Evolutionary conservation across 2,888 invertebrate genomes (phyloP), one percentile per base, ranked within the genome.

Genomic region (Deroplatys truncata): DNA sequence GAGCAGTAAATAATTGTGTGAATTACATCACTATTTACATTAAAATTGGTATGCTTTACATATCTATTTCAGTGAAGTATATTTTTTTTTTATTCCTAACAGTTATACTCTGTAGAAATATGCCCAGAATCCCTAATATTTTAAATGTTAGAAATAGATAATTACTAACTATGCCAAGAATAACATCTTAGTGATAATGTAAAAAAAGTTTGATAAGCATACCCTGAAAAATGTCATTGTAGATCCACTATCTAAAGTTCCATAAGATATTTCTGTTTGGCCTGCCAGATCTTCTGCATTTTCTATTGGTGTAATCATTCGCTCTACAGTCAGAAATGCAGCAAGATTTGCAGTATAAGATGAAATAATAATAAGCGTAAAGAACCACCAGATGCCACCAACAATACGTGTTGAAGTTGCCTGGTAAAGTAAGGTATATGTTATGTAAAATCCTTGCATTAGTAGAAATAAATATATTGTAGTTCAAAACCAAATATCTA

Each of bases 321-420:
- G 94, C 93, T 98, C 98, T 0, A 98, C 98, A 0, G 98, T 98
- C 35, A 98, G 94, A 93, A 98, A 98, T 31, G 98, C 98, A 0
- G 98, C 98, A 92, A 98, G 94, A 93, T 98, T 98, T 20, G 98
- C 98, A 1, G 98, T 98, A 93, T 98, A 98, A 4, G 98, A 98
- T 0, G 98, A 97, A 91, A 98, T 97, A 91, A 98, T 97, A 92
- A 98, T 98, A 49, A 98, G 94, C 0, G 98, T 98, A 93, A 98
- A 98, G 93, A 98, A 98, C 97, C 98, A 98, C 98, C 98, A 98
- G 92, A 96, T 96, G 10, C 96, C 97, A 86, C 97, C 97, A 0
- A 98, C 97, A 90, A 98, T 96, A 89, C 98, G 94, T 0, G 98
- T 98, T 84, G 96, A 96, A 8, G 95, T 95, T 1, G 96, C 95